These are phyloP conservation scores for Monopterus albus DNA, from an alignment of 2,113 vertebrate genomes.

Conservation along the genomic window DNA sequence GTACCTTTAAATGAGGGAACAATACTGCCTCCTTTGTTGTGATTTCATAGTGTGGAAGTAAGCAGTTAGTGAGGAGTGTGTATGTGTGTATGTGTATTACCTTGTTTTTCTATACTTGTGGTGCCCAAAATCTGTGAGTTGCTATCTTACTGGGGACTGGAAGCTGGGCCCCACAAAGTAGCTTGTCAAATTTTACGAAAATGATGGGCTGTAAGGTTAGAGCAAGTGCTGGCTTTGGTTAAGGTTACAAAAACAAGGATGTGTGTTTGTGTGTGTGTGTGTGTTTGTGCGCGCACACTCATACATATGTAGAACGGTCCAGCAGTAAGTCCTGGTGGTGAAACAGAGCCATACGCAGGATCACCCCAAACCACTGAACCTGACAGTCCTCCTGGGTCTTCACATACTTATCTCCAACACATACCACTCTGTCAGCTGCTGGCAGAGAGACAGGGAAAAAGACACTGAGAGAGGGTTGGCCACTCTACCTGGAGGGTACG, in stretches of 20 bases:
- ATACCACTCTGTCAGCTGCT: conserved; percentile 68
- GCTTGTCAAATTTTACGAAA: too few relatives aligned
- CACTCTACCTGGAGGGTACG: conserved; percentile 40
- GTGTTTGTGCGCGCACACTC: neutral
- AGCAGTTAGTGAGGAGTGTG: neutral
- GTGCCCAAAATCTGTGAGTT: too few relatives aligned
- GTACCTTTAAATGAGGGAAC: neutral
- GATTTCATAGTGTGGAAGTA: neutral
- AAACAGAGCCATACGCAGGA: conserved; percentile 44
- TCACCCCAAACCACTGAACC: conserved; percentile 57
- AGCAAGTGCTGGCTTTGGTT: too few relatives aligned
- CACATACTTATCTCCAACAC: conserved; percentile 74
- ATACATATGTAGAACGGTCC: neutral
- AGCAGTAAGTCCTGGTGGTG: neutral
- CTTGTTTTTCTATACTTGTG: too few relatives aligned
- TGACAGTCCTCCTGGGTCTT: conserved; percentile 63
- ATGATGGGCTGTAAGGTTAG: too few relatives aligned
- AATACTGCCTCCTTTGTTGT: neutral
- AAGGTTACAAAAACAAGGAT: too few relatives aligned
- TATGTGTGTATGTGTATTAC: conserved; percentile 14
- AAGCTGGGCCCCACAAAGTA: too few relatives aligned
- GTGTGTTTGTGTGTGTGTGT: conserved; percentile 16
- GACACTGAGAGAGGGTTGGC: neutral
- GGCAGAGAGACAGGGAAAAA: conserved; percentile 36
- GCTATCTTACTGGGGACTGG: too few relatives aligned